A percentile compares a stretch with the other conserved stretches of the same genome.
phyloP scores from a whole-genome alignment of 2,797 vertebrate species.

The Anabacerthia variegaticeps region DNA sequence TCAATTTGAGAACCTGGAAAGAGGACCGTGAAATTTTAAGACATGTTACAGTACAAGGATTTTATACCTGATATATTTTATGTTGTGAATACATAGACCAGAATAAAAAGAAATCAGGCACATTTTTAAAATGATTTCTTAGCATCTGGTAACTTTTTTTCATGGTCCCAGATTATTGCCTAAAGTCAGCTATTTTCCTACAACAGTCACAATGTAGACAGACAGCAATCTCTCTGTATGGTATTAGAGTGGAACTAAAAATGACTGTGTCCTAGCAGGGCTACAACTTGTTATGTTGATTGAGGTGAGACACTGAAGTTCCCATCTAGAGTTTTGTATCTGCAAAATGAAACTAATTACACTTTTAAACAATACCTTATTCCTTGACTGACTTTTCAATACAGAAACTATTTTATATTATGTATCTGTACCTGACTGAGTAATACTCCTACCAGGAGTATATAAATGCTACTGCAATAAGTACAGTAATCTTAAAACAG shows the following conservation, averaged over 20 bases:
- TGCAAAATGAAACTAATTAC: background rate
- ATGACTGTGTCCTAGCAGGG: background rate
- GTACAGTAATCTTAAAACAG: background rate
- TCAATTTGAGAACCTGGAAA: background rate
- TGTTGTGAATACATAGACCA: background rate
- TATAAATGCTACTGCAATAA: background rate
- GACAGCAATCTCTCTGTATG: background rate
- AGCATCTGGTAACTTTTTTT: background rate
- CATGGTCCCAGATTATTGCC: background rate
- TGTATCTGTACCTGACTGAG: background rate
- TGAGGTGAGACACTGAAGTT: background rate
- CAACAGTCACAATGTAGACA: background rate
- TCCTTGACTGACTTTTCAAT: background rate
- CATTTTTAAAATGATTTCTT: background rate
- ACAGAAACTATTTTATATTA: background rate
- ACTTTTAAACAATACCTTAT: background rate
- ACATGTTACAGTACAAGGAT: background rate
- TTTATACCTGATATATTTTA: background rate
- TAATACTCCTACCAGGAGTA: background rate
- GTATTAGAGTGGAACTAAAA: background rate
- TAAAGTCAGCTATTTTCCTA: background rate
- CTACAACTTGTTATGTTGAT: background rate
- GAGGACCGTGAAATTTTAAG: background rate
- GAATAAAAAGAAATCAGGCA: background rate
- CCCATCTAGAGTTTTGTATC: background rate